Conservation (phyloP, 2,113 vertebrate species). For the Cyphomyrus plagiostoma region DNA sequence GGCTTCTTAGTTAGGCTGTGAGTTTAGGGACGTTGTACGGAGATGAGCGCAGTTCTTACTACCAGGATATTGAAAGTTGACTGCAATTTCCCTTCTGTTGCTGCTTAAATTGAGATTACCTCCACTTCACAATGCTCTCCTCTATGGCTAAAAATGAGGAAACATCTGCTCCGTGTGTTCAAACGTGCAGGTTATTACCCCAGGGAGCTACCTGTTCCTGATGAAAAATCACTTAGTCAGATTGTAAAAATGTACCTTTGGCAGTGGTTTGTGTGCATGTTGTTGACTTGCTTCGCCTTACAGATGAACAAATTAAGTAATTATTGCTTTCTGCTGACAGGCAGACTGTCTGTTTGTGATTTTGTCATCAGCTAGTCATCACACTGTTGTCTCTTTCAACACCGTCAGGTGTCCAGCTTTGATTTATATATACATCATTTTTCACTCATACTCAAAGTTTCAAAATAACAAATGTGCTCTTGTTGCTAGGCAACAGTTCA, state of each 20-base stretch:
- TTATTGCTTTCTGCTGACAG: conserved; percentile 9
- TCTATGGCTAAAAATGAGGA: neutral
- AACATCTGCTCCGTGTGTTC: neutral
- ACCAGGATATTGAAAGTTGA: neutral
- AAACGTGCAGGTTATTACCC: conserved; percentile 6
- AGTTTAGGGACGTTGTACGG: neutral
- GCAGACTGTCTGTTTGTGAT: too few species aligned
- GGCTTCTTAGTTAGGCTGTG: neutral
- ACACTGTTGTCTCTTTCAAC: neutral
- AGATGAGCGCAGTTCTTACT: neutral
- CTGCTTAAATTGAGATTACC: conserved; percentile 14
- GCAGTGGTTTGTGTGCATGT: neutral
- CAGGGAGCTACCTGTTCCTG: neutral
- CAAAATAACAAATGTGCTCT: neutral
- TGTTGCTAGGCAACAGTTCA: conserved; percentile 10
- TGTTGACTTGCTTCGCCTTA: neutral
- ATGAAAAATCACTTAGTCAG: conserved; percentile 3
- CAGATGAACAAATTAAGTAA: neutral
- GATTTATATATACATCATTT: conserved; percentile 8
- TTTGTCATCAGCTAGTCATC: neutral
- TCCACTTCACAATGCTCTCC: conserved; percentile 4
- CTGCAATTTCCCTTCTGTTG: neutral
- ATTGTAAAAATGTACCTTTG: neutral
- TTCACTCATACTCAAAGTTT: conserved; percentile 1
- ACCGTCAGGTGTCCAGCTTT: neutral